These are phyloP conservation scores for Dryobotodes eremita DNA, from an alignment of 2,888 invertebrate species.

Conservation along the genomic window DNA sequence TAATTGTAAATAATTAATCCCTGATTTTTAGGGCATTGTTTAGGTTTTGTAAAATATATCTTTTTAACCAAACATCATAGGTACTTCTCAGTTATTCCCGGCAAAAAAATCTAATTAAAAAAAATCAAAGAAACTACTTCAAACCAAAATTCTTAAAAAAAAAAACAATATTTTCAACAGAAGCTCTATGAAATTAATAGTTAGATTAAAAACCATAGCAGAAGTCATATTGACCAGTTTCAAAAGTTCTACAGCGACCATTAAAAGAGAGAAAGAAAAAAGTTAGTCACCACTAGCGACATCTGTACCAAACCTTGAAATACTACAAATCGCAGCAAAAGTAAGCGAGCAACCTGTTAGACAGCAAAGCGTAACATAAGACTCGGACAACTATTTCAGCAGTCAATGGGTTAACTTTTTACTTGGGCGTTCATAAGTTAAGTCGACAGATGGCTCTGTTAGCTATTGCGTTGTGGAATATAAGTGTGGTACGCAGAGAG, in stretches of 20 bases:
- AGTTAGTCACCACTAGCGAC: constrained; percentile 31
- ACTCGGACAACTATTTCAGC: not conserved
- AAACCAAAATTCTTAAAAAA: too few species aligned
- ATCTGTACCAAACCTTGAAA: constrained; percentile 37
- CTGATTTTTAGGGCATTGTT: not conserved
- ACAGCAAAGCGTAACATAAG: not conserved
- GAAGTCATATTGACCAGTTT: not conserved
- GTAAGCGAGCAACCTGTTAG: not conserved
- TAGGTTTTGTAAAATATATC: too few species aligned
- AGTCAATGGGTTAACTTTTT: constrained; percentile 16
- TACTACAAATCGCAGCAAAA: constrained; percentile 3
- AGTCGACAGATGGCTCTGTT: constrained; percentile 46
- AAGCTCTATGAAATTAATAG: not conserved
- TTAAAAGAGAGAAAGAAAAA: not conserved
- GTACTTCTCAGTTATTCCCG: too few species aligned
- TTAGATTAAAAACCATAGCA: not conserved
- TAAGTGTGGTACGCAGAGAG: not conserved
- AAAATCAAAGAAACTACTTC: too few species aligned
- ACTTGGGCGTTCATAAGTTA: constrained; percentile 26
- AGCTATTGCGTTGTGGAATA: too few species aligned
- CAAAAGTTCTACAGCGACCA: not conserved
- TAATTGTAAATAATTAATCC: not conserved
- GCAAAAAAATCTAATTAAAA: too few species aligned
- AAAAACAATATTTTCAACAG: too few species aligned
- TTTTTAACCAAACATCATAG: too few species aligned